Evolutionary conservation across 2,113 vertebrate genomes (phyloP).

Genomic region (Rattus norvegicus): DNA sequence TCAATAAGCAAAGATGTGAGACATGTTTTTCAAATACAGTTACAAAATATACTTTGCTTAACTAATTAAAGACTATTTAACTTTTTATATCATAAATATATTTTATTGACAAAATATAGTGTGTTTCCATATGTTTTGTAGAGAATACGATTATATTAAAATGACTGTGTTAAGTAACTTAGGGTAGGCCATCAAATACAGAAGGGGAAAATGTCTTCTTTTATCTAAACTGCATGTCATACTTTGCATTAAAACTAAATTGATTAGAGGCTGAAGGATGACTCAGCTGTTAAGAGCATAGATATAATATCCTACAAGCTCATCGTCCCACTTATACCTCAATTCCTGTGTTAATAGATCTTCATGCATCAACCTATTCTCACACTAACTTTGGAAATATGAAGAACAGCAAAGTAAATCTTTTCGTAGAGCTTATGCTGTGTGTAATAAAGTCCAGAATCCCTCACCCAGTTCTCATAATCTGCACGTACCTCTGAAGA

Average conservation of each 20-base stretch:
- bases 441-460: no score
- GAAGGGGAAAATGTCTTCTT: neutral
- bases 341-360: neutral
- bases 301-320: neutral
- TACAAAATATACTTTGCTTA: neutral
- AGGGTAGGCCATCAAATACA: neutral
- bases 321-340: accelerated
- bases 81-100: neutral
- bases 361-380: neutral
- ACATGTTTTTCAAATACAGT: neutral
- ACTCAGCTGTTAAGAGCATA: neutral
- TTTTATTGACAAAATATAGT: neutral
- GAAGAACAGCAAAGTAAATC: neutral
- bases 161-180: neutral
- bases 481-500: neutral
- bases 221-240: neutral
- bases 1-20: neutral
- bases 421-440: neutral
- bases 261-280: neutral
- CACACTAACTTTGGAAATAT: no score
- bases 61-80: neutral
- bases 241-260: neutral
- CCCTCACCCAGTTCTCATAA: neutral
- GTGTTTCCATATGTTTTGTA: neutral
- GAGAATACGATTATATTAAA: neutral